A percentile compares a stretch with the other conserved stretches of the same genome.
These are phyloP conservation scores for Pseudomyrmex gracilis DNA, from an alignment of 1,140 invertebrate genomes.

Conservation along the genomic window DNA sequence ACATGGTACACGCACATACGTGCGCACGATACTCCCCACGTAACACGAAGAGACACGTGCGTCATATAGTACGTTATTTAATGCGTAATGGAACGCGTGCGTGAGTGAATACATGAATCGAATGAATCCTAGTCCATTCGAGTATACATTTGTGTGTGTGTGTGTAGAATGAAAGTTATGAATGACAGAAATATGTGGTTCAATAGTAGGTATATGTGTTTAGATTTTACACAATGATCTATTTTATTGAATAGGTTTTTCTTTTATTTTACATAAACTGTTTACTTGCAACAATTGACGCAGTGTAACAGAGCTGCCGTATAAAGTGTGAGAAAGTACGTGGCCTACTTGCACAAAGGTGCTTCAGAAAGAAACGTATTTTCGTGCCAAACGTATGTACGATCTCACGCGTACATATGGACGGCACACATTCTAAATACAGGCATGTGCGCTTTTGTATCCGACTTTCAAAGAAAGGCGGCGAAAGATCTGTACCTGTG, in stretches of 20 bases:
- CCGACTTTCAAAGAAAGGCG: conserved; percentile 11
- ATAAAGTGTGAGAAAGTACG: conserved; percentile 28
- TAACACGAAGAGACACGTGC: conserved; percentile 40
- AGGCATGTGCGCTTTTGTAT: conserved; percentile 1
- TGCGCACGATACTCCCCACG: conserved; percentile 23
- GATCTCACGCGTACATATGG: not conserved
- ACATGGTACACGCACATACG: conserved; percentile 13
- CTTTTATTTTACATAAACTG: too few species aligned
- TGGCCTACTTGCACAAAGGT: conserved; percentile 35
- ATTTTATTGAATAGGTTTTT: too few species aligned
- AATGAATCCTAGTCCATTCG: not conserved
- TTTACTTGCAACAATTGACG: not conserved
- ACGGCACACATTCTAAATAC: conserved; percentile 28
- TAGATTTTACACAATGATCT: not conserved
- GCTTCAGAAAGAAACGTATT: not conserved
- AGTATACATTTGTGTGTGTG: not conserved
- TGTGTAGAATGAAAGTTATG: not conserved
- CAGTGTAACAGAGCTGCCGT: not conserved
- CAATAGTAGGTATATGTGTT: not conserved
- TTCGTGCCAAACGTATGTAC: not conserved
- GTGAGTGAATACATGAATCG: conserved; percentile 34
- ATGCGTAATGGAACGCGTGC: conserved; percentile 18
- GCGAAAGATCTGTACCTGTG: not conserved
- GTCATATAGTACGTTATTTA: conserved; percentile 7
- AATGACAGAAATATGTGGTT: not conserved